A percentile compares a stretch with the other conserved stretches of the same genome.
Conservation (phyloP, 2,113 vertebrate species). For the Ranitomeya variabilis region DNA sequence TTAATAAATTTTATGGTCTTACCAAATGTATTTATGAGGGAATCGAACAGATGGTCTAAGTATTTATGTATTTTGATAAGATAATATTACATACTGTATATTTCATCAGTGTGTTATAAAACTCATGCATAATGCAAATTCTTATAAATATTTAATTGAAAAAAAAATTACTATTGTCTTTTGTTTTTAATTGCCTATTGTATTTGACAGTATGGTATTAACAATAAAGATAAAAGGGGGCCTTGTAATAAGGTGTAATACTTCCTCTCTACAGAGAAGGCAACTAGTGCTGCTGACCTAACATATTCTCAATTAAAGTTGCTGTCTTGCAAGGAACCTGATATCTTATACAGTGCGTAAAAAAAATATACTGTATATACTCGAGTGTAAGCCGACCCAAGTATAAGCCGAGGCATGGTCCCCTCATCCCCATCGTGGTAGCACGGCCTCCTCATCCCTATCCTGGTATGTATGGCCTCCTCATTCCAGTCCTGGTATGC, state of each 20-base stretch:
- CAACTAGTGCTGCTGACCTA: no score
- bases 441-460: no score
- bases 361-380: no score
- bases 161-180: not conserved
- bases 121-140: constrained; percentile 50
- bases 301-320: no score
- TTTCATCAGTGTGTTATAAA: constrained; percentile 48
- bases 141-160: constrained; percentile 51
- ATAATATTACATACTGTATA: constrained; percentile 34
- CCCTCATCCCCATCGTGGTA: no score
- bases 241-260: not conserved
- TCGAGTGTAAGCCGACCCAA: no score
- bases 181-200: not conserved
- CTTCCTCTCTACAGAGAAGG: not conserved
- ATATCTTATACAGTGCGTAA: no score
- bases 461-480: no score
- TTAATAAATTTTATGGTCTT: constrained; percentile 48
- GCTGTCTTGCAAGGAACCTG: no score
- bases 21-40: constrained; percentile 48
- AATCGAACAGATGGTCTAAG: constrained; percentile 21
- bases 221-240: not conserved
- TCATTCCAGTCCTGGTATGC: no score
- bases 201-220: not conserved
- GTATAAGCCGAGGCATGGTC: no score
- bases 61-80: constrained; percentile 58